phyloP scores from a whole-genome alignment of 2,888 invertebrate genomes.

The Hemistola chrysoprasaria region DNA sequence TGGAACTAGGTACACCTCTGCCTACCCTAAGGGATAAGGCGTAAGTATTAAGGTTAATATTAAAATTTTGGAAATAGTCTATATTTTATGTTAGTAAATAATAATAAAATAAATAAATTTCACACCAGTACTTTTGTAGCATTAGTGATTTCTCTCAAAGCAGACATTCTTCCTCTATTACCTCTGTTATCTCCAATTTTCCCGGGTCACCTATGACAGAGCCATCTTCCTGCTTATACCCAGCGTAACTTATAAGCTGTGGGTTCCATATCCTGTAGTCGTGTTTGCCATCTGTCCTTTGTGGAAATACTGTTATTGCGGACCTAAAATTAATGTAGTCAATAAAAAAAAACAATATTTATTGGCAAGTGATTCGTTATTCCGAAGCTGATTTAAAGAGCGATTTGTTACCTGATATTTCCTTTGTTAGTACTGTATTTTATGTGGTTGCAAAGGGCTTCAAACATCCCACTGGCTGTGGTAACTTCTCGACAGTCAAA shows the following conservation, averaged over 20 bases:
- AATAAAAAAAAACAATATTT: too few relatives aligned
- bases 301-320: constrained; percentile 97
- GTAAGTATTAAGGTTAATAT: too few relatives aligned
- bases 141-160: too few relatives aligned
- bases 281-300: constrained; percentile 93
- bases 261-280: constrained; percentile 97
- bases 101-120: too few relatives aligned
- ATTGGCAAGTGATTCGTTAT: too few relatives aligned
- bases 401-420: constrained; percentile 91
- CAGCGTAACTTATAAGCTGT: constrained; percentile 95
- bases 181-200: constrained; percentile 95
- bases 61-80: background rate
- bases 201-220: constrained; percentile 92
- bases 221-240: constrained; percentile 92
- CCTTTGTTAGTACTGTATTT: constrained; percentile 98
- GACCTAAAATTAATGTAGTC: constrained; percentile 83
- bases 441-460: constrained; percentile 97
- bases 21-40: too few relatives aligned
- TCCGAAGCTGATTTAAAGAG: too few relatives aligned
- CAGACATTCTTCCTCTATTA: too few relatives aligned
- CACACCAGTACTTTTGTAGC: too few relatives aligned
- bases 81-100: constrained; percentile 20
- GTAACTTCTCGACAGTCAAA: constrained; percentile 97
- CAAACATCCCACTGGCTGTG: constrained; percentile 97
- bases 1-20: too few relatives aligned